These are phyloP conservation scores for Pelodiscus sinensis DNA, from an alignment of 2,113 vertebrate genomes.

Conservation along the genomic window DNA sequence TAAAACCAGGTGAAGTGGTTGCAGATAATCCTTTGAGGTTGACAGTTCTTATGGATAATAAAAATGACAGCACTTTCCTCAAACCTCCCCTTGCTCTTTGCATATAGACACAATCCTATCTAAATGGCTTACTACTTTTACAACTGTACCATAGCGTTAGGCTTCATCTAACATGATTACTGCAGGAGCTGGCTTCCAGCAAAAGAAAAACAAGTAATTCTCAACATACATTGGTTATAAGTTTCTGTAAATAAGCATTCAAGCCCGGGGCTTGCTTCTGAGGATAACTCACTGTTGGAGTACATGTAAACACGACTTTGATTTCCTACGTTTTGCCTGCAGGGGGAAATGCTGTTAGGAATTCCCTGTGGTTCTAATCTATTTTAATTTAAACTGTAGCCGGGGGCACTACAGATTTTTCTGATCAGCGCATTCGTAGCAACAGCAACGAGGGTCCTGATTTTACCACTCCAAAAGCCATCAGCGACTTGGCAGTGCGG, in stretches of 20 bases:
- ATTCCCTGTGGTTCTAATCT: slow-evolving; percentile 76
- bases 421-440: slow-evolving; percentile 77
- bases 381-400: slow-evolving; percentile 81
- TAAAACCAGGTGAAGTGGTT: slow-evolving; percentile 3
- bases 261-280: slow-evolving; percentile 66
- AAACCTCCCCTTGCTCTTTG: slow-evolving; percentile 32
- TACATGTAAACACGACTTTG: slow-evolving; percentile 76
- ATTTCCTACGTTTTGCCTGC: slow-evolving; percentile 71
- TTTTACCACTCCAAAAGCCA: slow-evolving; percentile 90
- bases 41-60: slow-evolving; percentile 51
- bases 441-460: slow-evolving; percentile 75
- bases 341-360: slow-evolving; percentile 71
- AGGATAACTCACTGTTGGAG: slow-evolving; percentile 72
- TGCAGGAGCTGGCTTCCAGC: slow-evolving; percentile 42
- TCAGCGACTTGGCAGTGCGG: slow-evolving; percentile 94
- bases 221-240: slow-evolving; percentile 15
- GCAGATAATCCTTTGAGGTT: slow-evolving; percentile 35
- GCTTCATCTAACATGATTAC: slow-evolving; percentile 23
- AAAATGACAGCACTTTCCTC: slow-evolving; percentile 51
- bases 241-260: slow-evolving; percentile 73
- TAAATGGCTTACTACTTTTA: slow-evolving; percentile 18
- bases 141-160: background rate
- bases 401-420: slow-evolving; percentile 80
- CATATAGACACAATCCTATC: slow-evolving; percentile 12
- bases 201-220: slow-evolving; percentile 58